A percentile compares a stretch with the other conserved stretches of the same genome.
These are phyloP conservation scores for Oryctes rhinoceros DNA, from an alignment of 1,140 invertebrate species.

Conservation along the genomic window DNA sequence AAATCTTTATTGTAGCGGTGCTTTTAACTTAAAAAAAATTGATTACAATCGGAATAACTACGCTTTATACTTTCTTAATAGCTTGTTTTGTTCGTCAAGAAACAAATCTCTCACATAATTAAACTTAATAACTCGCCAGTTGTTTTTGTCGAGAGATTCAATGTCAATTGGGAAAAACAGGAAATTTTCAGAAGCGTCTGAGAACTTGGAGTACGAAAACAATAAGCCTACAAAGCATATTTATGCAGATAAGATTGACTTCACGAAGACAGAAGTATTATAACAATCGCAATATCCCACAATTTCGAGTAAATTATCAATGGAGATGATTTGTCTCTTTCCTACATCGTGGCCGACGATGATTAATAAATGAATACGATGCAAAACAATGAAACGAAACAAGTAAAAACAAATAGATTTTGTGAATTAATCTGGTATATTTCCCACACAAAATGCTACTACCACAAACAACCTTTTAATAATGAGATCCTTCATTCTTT, in stretches of 20 bases:
- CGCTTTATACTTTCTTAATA: not conserved
- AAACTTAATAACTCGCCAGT: not conserved
- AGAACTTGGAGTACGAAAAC: too few species aligned
- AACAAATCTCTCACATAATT: not conserved
- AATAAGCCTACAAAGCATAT: too few species aligned
- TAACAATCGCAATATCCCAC: not conserved
- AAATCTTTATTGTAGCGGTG: too few species aligned
- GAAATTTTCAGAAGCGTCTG: too few species aligned
- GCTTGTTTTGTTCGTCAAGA: not conserved
- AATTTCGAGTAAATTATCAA: conserved; percentile 16
- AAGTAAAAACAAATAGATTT: not conserved
- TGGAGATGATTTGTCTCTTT: not conserved
- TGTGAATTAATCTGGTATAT: conserved; percentile 10
- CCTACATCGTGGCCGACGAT: not conserved
- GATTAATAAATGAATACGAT: not conserved
- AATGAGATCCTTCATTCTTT: conserved; percentile 6
- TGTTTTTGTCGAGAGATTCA: too few species aligned
- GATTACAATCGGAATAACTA: too few species aligned
- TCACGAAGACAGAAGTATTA: not conserved
- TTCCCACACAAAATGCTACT: conserved; percentile 12
- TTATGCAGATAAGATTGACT: too few species aligned
- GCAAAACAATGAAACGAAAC: not conserved
- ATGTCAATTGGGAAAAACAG: too few species aligned
- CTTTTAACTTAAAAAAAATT: too few species aligned
- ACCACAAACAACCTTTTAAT: not conserved